Evolutionary conservation across 2,797 vertebrate species (phyloP).

Genomic region (Enteromius trimaculatus): DNA sequence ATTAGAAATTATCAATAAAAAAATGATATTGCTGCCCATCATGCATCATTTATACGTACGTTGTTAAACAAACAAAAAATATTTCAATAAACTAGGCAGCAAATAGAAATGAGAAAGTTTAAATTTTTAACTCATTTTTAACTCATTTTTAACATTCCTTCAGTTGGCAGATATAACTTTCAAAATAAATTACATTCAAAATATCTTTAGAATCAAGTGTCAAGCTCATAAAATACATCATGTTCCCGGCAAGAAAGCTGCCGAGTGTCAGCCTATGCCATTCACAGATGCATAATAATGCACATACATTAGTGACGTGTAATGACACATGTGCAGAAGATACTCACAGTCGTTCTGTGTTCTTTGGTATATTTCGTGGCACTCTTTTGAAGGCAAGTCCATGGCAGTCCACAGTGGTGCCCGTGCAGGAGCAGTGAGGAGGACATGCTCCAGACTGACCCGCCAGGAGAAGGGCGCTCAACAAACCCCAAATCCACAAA

Average conservation of each 20-base stretch:
- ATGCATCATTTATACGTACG: neutral
- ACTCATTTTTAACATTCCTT: too few relatives aligned
- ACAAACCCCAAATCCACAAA: slow-evolving; percentile 38
- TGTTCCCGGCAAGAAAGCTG: neutral
- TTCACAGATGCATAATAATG: slow-evolving; percentile 5
- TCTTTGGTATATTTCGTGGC: slow-evolving; percentile 74
- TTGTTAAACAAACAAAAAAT: neutral
- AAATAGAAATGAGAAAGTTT: neutral
- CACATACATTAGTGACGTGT: slow-evolving; percentile 35
- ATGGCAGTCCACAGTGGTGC: slow-evolving; percentile 79
- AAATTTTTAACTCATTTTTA: neutral
- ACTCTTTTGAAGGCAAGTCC: slow-evolving; percentile 71
- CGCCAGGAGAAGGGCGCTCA: slow-evolving; percentile 53
- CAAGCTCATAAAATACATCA: neutral
- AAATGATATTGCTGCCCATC: neutral
- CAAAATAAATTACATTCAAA: neutral
- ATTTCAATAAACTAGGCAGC: too few relatives aligned
- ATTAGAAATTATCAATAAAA: too few relatives aligned
- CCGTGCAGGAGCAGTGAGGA: slow-evolving; percentile 72
- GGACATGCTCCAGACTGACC: slow-evolving; percentile 66
- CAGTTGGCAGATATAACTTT: neutral
- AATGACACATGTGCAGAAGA: slow-evolving; percentile 1
- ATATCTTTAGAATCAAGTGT: neutral
- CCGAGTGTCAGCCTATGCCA: neutral
- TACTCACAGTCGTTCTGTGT: slow-evolving; percentile 78